Conservation (phyloP, 2,113 vertebrate species). For the Hucho hucho region DNA sequence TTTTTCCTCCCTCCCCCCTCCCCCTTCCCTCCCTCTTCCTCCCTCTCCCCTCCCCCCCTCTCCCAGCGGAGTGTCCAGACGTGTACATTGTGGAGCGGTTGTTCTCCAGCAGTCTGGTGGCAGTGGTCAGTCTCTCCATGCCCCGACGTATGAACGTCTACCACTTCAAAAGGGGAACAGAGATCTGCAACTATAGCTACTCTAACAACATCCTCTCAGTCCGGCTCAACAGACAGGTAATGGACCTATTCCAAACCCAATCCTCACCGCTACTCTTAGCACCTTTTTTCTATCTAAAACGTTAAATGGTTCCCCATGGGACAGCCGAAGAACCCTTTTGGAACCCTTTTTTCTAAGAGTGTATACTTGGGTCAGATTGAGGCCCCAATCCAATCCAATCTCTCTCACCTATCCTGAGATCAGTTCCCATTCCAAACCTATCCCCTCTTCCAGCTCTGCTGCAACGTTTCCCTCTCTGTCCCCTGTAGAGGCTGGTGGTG, state of each 20-base stretch:
- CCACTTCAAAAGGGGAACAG: constrained; percentile 96
- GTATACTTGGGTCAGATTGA: not conserved
- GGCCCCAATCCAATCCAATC: not conserved
- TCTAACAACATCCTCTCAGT: constrained; percentile 90
- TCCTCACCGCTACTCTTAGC: no score
- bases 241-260: no score
- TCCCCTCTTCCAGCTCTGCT: not conserved
- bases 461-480: not conserved
- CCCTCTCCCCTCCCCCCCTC: not conserved
- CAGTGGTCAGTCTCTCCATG: constrained; percentile 87
- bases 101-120: constrained; percentile 95
- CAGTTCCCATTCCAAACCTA: not conserved
- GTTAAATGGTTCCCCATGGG: no score
- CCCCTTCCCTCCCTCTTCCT: no score
- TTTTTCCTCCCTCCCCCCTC: no score
- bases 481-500: constrained; percentile 82
- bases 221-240: constrained; percentile 89
- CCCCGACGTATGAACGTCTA: constrained; percentile 93
- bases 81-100: constrained; percentile 93
- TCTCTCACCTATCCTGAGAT: not conserved
- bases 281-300: no score
- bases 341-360: no score
- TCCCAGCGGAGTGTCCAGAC: constrained; percentile 84
- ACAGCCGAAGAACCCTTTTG: no score
- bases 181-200: constrained; percentile 97